Conservation (phyloP, 2,797 vertebrate genomes). For the Peromyscus melanophrys region DNA sequence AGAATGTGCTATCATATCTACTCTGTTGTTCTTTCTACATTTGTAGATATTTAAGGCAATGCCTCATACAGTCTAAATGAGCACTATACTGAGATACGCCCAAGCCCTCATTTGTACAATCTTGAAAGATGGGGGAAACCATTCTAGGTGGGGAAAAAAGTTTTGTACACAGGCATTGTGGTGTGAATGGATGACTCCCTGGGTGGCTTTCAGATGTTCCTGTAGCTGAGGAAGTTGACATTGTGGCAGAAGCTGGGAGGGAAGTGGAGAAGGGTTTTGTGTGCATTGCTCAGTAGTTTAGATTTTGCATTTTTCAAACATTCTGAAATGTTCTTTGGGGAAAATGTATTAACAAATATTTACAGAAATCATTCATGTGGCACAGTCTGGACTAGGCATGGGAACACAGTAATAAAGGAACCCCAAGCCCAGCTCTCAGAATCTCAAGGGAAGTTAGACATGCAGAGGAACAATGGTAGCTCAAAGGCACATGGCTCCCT, state of each 20-base stretch:
- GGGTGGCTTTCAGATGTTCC: background rate
- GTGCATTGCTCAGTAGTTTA: background rate
- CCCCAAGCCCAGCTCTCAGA: background rate
- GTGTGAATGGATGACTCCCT: background rate
- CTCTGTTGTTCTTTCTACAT: background rate
- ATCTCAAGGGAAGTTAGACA: background rate
- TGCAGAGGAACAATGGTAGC: background rate
- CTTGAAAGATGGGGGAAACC: background rate
- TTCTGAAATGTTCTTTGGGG: background rate
- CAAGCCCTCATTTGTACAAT: background rate
- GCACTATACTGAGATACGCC: background rate
- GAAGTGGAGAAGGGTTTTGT: background rate
- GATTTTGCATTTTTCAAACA: conserved; percentile 20
- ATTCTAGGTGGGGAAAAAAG: background rate
- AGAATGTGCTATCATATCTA: background rate
- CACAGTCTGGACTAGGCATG: background rate
- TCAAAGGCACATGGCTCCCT: background rate
- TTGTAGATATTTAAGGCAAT: background rate
- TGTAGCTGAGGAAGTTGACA: background rate
- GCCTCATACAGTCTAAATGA: background rate
- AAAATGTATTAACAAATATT: conserved; percentile 37
- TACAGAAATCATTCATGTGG: conserved; percentile 28
- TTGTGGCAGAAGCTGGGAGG: background rate
- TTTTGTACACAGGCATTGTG: background rate
- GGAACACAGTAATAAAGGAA: conserved; percentile 15